Evolutionary conservation across 1,140 invertebrate species (phyloP).

Genomic region (Zaprionus davidi): DNA sequence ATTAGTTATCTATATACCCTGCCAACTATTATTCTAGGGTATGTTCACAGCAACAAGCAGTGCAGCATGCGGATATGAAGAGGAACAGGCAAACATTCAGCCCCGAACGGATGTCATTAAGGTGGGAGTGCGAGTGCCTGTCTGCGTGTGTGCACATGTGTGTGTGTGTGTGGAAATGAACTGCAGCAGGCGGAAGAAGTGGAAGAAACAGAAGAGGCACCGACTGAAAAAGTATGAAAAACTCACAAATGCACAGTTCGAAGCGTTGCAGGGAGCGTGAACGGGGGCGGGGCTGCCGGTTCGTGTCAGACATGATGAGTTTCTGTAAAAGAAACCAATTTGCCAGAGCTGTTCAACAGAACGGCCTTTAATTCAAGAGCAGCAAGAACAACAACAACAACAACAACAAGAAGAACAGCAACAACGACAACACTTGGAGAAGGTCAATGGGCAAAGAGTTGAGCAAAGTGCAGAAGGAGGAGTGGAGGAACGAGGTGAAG

Average conservation of each 20-base stretch:
- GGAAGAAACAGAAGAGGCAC: constrained; percentile 20
- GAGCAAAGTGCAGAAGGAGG: background rate
- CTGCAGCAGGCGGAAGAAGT: constrained; percentile 38
- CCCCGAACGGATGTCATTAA: constrained; percentile 72
- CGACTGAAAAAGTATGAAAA: constrained; percentile 58
- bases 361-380: constrained; percentile 58
- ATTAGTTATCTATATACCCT: background rate
- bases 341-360: constrained; percentile 58
- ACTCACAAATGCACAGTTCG: constrained; percentile 42
- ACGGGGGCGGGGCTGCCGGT: background rate
- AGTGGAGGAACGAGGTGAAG: background rate
- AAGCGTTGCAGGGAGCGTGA: constrained; percentile 12
- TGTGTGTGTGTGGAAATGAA: constrained; percentile 57
- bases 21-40: background rate
- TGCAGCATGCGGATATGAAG: constrained; percentile 40
- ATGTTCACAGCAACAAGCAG: constrained; percentile 12
- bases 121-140: constrained; percentile 36
- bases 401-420: background rate
- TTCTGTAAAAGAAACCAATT: constrained; percentile 75
- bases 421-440: constrained; percentile 2
- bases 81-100: constrained; percentile 26
- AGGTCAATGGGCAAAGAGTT: constrained; percentile 46
- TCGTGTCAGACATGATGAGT: constrained; percentile 49
- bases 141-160: constrained; percentile 2
- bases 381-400: constrained; percentile 34